These are phyloP conservation scores for Solenopsis fugax DNA, from an alignment of 1,140 invertebrate species.

Conservation along the genomic window DNA sequence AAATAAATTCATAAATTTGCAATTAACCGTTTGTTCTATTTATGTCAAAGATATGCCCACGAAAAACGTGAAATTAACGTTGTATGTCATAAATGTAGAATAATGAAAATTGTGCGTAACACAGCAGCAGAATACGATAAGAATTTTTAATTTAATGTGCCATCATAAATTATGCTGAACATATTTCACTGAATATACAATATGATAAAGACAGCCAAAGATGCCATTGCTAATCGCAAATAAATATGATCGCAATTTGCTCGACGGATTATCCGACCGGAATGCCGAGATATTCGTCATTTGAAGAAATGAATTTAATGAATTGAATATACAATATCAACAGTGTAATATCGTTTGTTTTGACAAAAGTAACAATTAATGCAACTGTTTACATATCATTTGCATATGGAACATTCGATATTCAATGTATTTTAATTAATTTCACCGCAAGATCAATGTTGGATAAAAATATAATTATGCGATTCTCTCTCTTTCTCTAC, in stretches of 20 bases:
- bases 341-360: constrained; percentile 51
- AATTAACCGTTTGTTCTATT: not conserved
- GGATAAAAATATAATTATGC: constrained; percentile 48
- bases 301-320: constrained; percentile 54
- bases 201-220: constrained; percentile 47
- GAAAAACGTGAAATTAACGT: not conserved
- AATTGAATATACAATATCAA: constrained; percentile 24
- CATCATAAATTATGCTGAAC: constrained; percentile 19
- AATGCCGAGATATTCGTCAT: constrained; percentile 52
- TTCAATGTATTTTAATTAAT: constrained; percentile 59
- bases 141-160: constrained; percentile 29
- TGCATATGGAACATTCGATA: constrained; percentile 40
- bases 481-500: not conserved
- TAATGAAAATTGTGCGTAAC: constrained; percentile 8
- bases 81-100: not conserved
- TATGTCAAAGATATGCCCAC: not conserved
- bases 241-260: constrained; percentile 57
- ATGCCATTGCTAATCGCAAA: constrained; percentile 42
- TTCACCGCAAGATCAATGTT: constrained; percentile 52
- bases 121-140: constrained; percentile 26
- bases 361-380: constrained; percentile 61
- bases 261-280: constrained; percentile 32
- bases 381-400: constrained; percentile 59
- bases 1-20: not conserved
- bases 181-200: constrained; percentile 2